Conservation (phyloP, 2,113 vertebrate genomes). For the Lasiurus borealis region DNA sequence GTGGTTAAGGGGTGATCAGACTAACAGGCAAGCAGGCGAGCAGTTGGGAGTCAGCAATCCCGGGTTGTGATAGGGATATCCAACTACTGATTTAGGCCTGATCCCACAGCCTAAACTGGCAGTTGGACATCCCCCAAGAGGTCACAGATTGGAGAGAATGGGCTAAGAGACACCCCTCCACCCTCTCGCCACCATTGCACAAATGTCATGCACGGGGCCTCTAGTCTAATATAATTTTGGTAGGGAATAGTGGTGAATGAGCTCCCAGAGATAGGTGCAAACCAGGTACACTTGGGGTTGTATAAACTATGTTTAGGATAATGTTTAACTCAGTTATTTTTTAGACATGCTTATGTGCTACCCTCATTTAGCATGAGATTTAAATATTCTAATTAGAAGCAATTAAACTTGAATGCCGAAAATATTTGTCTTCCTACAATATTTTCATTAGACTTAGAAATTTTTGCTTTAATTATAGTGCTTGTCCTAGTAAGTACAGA, state of each 20-base stretch:
- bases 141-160: too few species aligned
- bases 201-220: too few species aligned
- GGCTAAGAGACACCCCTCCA: too few species aligned
- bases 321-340: background rate
- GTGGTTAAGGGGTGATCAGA: too few species aligned
- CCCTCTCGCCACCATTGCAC: too few species aligned
- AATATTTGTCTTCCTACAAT: slow-evolving; percentile 43
- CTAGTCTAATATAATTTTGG: background rate
- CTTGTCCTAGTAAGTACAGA: background rate
- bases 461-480: background rate
- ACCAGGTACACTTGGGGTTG: background rate
- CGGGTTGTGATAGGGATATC: too few species aligned
- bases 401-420: background rate
- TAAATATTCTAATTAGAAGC: slow-evolving; percentile 17
- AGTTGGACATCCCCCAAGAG: too few species aligned
- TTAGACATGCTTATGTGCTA: background rate
- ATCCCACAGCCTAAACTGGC: too few species aligned
- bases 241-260: background rate
- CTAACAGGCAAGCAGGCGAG: too few species aligned
- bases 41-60: too few species aligned
- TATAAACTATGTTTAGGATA: background rate
- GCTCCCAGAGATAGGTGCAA: background rate
- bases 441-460: slow-evolving; percentile 32
- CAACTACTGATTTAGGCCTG: too few species aligned
- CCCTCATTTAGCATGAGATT: background rate